Evolutionary conservation across 2,113 vertebrate genomes (phyloP), one percentile per base, ranked within the genome.

Genomic region (Pycnonotus jocosus): DNA sequence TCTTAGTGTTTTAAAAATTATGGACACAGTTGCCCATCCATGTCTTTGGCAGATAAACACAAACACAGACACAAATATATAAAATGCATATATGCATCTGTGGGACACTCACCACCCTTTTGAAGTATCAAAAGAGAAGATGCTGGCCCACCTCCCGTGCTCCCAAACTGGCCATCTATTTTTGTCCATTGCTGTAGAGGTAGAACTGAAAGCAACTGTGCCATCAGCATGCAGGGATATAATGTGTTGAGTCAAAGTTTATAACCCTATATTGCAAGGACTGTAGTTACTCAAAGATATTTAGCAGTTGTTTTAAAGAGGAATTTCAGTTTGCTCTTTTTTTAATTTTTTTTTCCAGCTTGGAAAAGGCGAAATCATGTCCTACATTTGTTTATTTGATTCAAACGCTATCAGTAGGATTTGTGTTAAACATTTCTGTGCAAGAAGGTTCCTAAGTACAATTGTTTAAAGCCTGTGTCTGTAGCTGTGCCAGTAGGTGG

Each of bases 401-500:
- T 77, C 22, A 64, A 61, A 83, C 6, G 15, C 9, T 44, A 15
- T 10, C 5, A 4, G 33, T n/a, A 64, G 60, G 37, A 50, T 89
- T 71, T 71, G 23, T 50, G 21, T 22, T 74, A 42, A 38, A 31
- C 3, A 2, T 48, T 66, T 37, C 71, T 10, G 31, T 1, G 12
- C 0, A 1, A 79, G 42, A 28, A 61, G 58, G 47, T 72, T 45
- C 57, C 14, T 3, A 57, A 90, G 24, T 6, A 10, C 8, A 37
- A 27, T 6, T 9, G 58, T 42, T 48, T 16, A 15, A 13, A 1
- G 35, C 20, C 35, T 35, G 17, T 27, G 42, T 37, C 56, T 53
- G 73, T 16, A 21, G 68, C 48, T 88, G 65, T 74, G 85, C 92
- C 97, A 95, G 96, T 65, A 76, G 96, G 86, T 86, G 97, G 96